Evolutionary conservation across 2,797 vertebrate species (phyloP), one percentile per base, ranked within the genome.

Genomic region (Sebastes alutus): DNA sequence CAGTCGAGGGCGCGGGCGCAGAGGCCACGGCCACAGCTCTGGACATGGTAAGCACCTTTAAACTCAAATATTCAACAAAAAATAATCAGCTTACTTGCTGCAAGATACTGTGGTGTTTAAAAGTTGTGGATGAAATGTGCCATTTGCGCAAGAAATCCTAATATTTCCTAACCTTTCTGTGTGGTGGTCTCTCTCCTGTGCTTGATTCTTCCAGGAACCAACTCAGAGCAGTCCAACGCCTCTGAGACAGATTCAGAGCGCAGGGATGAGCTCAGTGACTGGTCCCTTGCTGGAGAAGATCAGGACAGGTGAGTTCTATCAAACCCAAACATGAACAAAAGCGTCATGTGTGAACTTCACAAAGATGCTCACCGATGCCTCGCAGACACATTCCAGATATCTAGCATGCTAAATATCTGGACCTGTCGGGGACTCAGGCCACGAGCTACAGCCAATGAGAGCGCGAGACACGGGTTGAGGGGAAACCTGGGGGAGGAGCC

Each of bases 191-290:
- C 10, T 68, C 4, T 90, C 88, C 38, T 23, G 4, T 30, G 7
- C 4, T 74, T 75, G 10, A 30, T 38, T 64, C 20, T 16, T 73
- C 27, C 87, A 99, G 98, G 98, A 94, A 98, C 97, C 86, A 99
- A 98, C 92, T 99, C 98, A 1, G 98, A 99, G 96, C 97, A 99
- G 83, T 98, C 98, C 77, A 99, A 99, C 27, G 96, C 97, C 58
- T 99, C 98, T 3, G 98, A 99, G 96, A 99, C 98, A 0, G 98
- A 99, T 82, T 99, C 98, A 5, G 98, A 99, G 91, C 96, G 97
- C 59, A 98, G 96, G 93, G 98, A 99, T 22, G 98, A 99, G 94
- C 95, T 99, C 84, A 99, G 98, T 75, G 98, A 99, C 93, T 99
- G 98, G 98, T 99, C 98, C 52, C 92, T 98, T 91, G 97, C 97